phyloP scores from a whole-genome alignment of 2,888 invertebrate genomes.

The Ochropacha duplaris region DNA sequence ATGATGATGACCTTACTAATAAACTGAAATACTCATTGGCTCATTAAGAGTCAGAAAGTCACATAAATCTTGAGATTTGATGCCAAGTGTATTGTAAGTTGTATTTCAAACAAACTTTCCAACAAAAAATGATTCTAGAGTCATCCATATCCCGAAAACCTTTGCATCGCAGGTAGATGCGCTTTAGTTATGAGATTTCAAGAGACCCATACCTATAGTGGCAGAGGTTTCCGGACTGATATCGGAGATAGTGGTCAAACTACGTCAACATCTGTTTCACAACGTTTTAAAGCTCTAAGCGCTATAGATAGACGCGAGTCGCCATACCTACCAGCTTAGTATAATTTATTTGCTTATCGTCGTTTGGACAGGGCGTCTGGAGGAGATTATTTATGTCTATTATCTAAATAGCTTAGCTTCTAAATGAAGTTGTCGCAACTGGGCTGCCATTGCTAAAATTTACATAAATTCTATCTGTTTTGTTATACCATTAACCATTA shows the following conservation, averaged over 20 bases:
- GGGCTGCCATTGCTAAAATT: not conserved
- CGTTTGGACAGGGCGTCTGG: constrained; percentile 12
- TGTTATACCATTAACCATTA: not conserved
- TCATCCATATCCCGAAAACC: not conserved
- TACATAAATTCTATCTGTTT: not conserved
- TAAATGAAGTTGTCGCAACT: not conserved
- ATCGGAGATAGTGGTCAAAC: not conserved
- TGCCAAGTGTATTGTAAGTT: too few species aligned
- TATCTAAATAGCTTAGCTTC: constrained; percentile 1
- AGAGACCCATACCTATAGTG: not conserved
- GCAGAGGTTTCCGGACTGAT: not conserved
- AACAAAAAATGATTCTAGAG: not conserved
- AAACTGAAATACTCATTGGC: not conserved
- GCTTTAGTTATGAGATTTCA: not conserved
- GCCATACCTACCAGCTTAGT: not conserved
- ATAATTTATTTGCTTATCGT: not conserved
- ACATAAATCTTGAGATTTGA: too few species aligned
- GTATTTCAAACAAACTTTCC: not conserved
- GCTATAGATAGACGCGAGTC: constrained; percentile 4
- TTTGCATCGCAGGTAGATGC: not conserved
- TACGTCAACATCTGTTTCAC: not conserved
- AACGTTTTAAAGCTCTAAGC: not conserved
- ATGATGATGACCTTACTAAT: too few species aligned
- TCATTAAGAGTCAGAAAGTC: too few species aligned
- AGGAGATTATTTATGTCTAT: constrained; percentile 17